phyloP scores from a whole-genome alignment of 1,140 invertebrate species.

The Leptinotarsa undecemlineata region DNA sequence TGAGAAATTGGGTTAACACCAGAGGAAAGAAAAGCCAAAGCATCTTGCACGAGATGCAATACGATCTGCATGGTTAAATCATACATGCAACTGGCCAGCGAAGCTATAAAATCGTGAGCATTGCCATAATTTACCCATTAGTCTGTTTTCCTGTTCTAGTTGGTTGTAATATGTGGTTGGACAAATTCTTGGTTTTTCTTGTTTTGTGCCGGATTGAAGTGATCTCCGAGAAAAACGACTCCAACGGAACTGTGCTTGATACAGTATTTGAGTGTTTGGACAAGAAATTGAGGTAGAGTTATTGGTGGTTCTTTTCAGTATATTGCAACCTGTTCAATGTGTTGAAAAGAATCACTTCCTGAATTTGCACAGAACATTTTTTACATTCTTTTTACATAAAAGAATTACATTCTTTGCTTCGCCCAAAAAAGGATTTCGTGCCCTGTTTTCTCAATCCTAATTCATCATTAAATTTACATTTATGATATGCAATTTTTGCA shows the following conservation, averaged over 20 bases:
- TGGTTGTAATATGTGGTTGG: background rate
- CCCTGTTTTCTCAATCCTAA: too few species aligned
- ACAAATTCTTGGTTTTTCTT: conserved; percentile 4
- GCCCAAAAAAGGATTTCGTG: too few species aligned
- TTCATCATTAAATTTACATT: too few species aligned
- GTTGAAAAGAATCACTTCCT: too few species aligned
- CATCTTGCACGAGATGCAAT: conserved; percentile 8
- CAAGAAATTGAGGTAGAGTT: background rate
- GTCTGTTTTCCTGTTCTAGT: background rate
- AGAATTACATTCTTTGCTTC: too few species aligned
- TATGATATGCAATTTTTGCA: too few species aligned
- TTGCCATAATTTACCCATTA: conserved; percentile 17
- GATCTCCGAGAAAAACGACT: background rate
- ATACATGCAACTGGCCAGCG: conserved; percentile 12
- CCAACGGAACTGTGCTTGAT: background rate
- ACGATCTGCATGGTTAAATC: conserved; percentile 21
- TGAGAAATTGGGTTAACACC: conserved; percentile 11
- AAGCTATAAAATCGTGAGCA: conserved; percentile 16
- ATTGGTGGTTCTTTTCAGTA: too few species aligned
- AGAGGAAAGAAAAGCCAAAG: background rate
- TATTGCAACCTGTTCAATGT: too few species aligned
- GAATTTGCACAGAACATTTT: too few species aligned
- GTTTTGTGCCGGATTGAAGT: background rate
- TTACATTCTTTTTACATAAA: too few species aligned
- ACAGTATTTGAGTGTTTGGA: background rate